These are phyloP conservation scores for Hedychridium roseum DNA, from an alignment of 2,888 invertebrate species.

Conservation along the genomic window DNA sequence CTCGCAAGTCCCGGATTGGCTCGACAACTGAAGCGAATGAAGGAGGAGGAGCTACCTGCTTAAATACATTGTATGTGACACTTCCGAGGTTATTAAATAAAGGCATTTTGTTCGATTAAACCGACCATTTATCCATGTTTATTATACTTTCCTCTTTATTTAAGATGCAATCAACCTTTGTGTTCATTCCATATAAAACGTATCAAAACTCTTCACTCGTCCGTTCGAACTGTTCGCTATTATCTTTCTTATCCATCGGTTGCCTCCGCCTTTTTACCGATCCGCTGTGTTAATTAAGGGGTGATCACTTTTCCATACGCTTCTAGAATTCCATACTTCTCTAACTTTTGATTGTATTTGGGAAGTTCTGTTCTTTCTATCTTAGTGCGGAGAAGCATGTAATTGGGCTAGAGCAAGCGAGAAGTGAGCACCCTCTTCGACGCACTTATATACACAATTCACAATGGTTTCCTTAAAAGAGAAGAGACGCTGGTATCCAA, in stretches of 20 bases:
- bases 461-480: constrained; percentile 31
- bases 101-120: constrained; percentile 2
- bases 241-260: background rate
- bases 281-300: no score
- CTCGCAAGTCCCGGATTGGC: constrained; percentile 52
- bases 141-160: constrained; percentile 47
- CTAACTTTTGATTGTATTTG: background rate
- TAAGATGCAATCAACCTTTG: constrained; percentile 46
- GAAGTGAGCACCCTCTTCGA: constrained; percentile 36
- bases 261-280: background rate
- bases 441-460: constrained; percentile 46
- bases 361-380: constrained; percentile 11
- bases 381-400: background rate
- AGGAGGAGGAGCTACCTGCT: constrained; percentile 10
- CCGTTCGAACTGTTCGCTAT: constrained; percentile 16
- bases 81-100: background rate
- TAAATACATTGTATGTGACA: background rate
- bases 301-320: constrained; percentile 9
- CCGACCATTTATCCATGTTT: constrained; percentile 25
- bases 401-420: constrained; percentile 6
- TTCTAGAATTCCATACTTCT: constrained; percentile 1
- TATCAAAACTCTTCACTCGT: constrained; percentile 53
- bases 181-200: constrained; percentile 59
- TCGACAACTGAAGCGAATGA: constrained; percentile 38
- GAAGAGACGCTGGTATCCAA: constrained; percentile 19